Evolutionary conservation across 2,113 vertebrate species (phyloP), one percentile per base, ranked within the genome.

Genomic region (Naja naja): DNA sequence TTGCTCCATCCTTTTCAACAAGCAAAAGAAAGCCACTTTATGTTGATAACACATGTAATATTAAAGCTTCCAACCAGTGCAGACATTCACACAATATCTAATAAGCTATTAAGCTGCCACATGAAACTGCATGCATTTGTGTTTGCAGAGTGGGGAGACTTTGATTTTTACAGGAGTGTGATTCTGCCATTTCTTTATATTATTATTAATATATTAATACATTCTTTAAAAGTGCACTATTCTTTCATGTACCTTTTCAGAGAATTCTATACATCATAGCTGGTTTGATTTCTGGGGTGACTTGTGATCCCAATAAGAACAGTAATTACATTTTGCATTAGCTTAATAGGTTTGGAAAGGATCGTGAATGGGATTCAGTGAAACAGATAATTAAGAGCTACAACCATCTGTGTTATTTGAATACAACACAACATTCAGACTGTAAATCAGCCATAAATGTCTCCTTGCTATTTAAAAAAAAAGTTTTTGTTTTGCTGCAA

Each of bases 401-500:
- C 14, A 94, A 45, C 18, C 86, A 90, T 91, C 58, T 93, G 7
- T 87, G 43, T 90, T 92, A 2, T 92, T 86, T 94, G 58, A 94
- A 94, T 52, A n/a, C 93, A 92, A 92, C 18, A 91, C 8, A 6
- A 64, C 23, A 34, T 87, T 90, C 0, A 90, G 20, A 94, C 45
- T 91, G 88, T 74, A 91, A 94, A 93, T 88, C 43, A 92, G 7
- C 64, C 92, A 56, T 53, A 92, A 95, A 85, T 30, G 91, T 93
- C 88, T 1, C 39, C 88, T 0, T 90, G 55, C 1, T 45, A 43
- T 88, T 85, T 89, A n/a, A n/a, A 3, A 6, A 6, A 30, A 64
- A 69, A 69, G 64, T 81, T 53, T 91, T 10, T 55, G 23, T 94
- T 2, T 11, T 89, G 27, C 52, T 94, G 90, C 45, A 93, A 95